Evolutionary conservation across 2,888 invertebrate species (phyloP), one percentile per base, ranked within the genome.

Genomic region (Leucozona laternaria): DNA sequence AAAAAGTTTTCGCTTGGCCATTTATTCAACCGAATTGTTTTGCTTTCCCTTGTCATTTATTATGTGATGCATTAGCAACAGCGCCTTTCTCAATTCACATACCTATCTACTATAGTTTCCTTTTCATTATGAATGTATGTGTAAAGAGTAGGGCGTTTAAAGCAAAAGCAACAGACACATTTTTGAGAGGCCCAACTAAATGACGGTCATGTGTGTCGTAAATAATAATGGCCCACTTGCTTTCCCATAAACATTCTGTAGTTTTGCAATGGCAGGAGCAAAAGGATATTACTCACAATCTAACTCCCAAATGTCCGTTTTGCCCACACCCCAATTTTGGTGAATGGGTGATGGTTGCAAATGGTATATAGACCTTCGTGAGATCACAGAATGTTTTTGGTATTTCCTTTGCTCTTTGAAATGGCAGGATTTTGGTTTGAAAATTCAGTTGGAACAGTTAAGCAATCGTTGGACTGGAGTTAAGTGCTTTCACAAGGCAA

Each of bases 191-290:
- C 71, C 25, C n/a, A 77, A 58, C 82, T 73, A 82, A 86, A 86
- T 86, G 86, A 82, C 86, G 86, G 75, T 79, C 86, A 86, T 86
- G 86, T 86, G 82, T 75, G 82, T 71, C 86, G 86, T 86, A 86
- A 86, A 86, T 86, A 86, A 86, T 86, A 86, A 86, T 86, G 86
- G 78, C 75, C 86, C 82, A 82, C 86, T 86, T 86, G 78, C 82
- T 86, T 86, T 82, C 75, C 58, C 86, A 86, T 86, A 86, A 82
- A 86, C 82, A 82, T 86, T 71, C 48, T 75, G 78, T 82, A 82
- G 82, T 86, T 86, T 82, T 75, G 78, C 53, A 76, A 68, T 34
- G 75, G 68, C 31, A 48, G 40, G 31, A 64, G 17, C 64, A 64
- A 13, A 62, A 79, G 45, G 79, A 55, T 71, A 71, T 50, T 73